Percentiles rank a stretch among this genome's conserved stretches.
Conservation (phyloP, 2,888 invertebrate genomes). For the Clistopyga incitator region DNA sequence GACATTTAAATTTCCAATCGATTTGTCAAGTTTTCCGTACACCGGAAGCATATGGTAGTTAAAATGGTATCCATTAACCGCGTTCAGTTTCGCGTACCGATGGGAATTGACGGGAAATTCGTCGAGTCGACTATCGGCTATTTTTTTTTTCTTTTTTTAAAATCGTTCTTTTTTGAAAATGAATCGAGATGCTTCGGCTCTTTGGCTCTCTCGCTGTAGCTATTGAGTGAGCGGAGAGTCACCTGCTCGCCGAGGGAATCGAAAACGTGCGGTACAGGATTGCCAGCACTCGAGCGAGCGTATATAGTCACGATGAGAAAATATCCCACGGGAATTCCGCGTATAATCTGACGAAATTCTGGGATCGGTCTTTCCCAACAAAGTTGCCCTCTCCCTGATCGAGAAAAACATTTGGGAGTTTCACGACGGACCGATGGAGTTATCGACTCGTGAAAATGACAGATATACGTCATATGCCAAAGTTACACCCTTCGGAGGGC, state of each 20-base stretch:
- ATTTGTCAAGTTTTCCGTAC: not conserved
- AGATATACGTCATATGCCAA: not conserved
- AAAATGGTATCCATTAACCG: not conserved
- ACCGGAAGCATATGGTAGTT: not conserved
- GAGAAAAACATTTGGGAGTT: constrained; percentile 8
- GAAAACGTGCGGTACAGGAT: constrained; percentile 28
- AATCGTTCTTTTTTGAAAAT: constrained; percentile 27
- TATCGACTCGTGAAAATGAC: constrained; percentile 4
- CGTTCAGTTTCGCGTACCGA: not conserved
- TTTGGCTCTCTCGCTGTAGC: constrained; percentile 11
- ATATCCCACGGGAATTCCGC: constrained; percentile 35
- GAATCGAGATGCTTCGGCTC: constrained; percentile 36
- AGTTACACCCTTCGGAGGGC: not conserved
- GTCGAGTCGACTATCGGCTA: constrained; percentile 37
- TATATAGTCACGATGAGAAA: constrained; percentile 32
- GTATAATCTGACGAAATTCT: constrained; percentile 28
- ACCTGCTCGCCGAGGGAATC: not conserved
- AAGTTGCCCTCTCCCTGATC: not conserved
- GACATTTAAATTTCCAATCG: not conserved
- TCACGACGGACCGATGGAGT: constrained; percentile 3
- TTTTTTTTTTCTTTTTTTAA: constrained; percentile 9
- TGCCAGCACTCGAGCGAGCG: not conserved
- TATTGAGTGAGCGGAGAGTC: constrained; percentile 16
- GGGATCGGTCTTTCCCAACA: not conserved
- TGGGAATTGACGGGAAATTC: constrained; percentile 33